phyloP scores from a whole-genome alignment of 2,888 invertebrate species.

The Lasioglossum pauxillum region DNA sequence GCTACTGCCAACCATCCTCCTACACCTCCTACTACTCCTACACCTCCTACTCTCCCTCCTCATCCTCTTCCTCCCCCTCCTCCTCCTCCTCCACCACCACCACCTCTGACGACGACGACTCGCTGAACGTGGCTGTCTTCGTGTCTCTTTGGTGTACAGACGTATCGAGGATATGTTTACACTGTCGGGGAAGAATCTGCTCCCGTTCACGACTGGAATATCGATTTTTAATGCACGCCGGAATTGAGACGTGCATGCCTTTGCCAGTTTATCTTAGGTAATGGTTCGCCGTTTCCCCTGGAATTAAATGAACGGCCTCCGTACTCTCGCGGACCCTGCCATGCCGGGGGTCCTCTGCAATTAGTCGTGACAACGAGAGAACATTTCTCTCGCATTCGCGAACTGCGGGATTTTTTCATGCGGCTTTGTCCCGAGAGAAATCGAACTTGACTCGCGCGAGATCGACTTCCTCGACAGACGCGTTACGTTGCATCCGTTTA shows the following conservation, averaged over 20 bases:
- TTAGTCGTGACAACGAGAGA: neutral
- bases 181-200: conserved; percentile 59
- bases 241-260: conserved; percentile 63
- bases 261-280: conserved; percentile 45
- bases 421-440: no score
- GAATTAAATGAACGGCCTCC: conserved; percentile 1
- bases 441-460: no score
- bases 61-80: neutral
- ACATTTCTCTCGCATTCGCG: neutral
- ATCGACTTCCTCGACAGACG: no score
- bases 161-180: conserved; percentile 69
- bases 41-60: neutral
- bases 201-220: conserved; percentile 55
- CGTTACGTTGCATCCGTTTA: no score
- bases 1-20: neutral
- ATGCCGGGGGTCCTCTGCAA: neutral
- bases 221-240: conserved; percentile 63
- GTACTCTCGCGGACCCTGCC: neutral
- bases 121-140: conserved; percentile 32
- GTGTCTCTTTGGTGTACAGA: conserved; percentile 54
- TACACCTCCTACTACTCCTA: conserved; percentile 53
- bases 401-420: neutral
- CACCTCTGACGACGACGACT: conserved; percentile 4
- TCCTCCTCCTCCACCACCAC: neutral
- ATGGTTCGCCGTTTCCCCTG: neutral